Evolutionary conservation across 2,797 vertebrate genomes (phyloP).

Genomic region (Kryptolebias ocellatus): DNA sequence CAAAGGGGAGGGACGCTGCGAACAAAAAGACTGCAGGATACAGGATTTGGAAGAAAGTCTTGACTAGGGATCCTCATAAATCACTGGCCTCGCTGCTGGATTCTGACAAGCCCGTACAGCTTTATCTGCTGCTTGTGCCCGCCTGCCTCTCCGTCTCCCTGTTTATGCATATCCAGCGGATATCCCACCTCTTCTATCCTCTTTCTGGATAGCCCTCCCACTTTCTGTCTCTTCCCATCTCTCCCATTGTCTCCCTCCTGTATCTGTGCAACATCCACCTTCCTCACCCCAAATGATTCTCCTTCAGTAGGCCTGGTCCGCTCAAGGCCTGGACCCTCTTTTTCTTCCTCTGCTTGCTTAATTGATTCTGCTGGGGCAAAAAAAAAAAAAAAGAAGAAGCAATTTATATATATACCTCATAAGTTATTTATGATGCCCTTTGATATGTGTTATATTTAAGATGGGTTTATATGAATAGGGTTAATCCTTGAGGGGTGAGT

Average conservation of each 20-base stretch:
- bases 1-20: constrained; percentile 21
- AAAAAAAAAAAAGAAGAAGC: constrained; percentile 47
- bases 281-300: constrained; percentile 22
- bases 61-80: constrained; percentile 80
- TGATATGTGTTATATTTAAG: constrained; percentile 86
- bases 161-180: constrained; percentile 78
- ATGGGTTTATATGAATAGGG: constrained; percentile 85
- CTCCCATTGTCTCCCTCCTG: constrained; percentile 21
- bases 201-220: constrained; percentile 50
- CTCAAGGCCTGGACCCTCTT: constrained; percentile 71
- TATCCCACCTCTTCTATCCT: constrained; percentile 59
- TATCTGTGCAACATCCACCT: constrained; percentile 29
- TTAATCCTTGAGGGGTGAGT: constrained; percentile 76
- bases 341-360: constrained; percentile 69
- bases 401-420: constrained; percentile 75
- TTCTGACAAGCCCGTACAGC: constrained; percentile 78
- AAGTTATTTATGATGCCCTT: constrained; percentile 83
- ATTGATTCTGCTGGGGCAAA: constrained; percentile 83
- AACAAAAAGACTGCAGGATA: constrained; percentile 71
- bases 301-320: constrained; percentile 51
- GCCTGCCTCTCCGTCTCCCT: constrained; percentile 57
- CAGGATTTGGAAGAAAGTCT: constrained; percentile 70
- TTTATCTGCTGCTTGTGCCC: constrained; percentile 67
- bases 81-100: constrained; percentile 75
- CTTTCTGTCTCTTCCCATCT: constrained; percentile 8